These are phyloP conservation scores for Gasterosteus nipponicus DNA, from an alignment of 2,113 vertebrate species.

Conservation along the genomic window DNA sequence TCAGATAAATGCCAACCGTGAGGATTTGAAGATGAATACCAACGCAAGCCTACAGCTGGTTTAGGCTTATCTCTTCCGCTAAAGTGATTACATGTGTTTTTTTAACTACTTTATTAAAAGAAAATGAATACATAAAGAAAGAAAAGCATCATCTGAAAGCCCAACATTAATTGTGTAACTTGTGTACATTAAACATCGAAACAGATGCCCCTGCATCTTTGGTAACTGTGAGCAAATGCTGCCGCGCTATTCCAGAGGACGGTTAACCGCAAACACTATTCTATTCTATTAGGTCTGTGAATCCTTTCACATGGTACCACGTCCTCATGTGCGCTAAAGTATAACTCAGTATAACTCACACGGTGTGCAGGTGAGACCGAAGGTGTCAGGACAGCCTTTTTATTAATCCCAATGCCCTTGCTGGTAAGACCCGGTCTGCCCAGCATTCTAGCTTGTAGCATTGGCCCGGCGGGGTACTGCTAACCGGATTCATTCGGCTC, in stretches of 20 bases:
- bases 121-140: slow-evolving; percentile 22
- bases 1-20: neutral
- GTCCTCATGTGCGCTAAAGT: neutral
- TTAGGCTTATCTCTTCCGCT: neutral
- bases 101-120: neutral
- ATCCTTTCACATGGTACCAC: neutral
- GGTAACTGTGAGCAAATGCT: neutral
- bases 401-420: neutral
- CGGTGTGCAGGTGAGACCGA: neutral
- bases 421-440: neutral
- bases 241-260: neutral
- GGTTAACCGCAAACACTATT: neutral
- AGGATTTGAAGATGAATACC: neutral
- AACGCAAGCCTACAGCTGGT: neutral
- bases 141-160: neutral
- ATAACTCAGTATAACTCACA: neutral
- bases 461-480: neutral
- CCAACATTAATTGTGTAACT: neutral
- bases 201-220: neutral
- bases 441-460: neutral
- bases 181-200: slow-evolving; percentile 1
- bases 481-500: too few relatives aligned
- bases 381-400: neutral
- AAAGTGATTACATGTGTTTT: neutral
- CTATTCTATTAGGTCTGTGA: neutral